Base-by-base conservation (phyloP, 2,113 vertebrate genomes). In the Festucalex cinctus region DNA sequence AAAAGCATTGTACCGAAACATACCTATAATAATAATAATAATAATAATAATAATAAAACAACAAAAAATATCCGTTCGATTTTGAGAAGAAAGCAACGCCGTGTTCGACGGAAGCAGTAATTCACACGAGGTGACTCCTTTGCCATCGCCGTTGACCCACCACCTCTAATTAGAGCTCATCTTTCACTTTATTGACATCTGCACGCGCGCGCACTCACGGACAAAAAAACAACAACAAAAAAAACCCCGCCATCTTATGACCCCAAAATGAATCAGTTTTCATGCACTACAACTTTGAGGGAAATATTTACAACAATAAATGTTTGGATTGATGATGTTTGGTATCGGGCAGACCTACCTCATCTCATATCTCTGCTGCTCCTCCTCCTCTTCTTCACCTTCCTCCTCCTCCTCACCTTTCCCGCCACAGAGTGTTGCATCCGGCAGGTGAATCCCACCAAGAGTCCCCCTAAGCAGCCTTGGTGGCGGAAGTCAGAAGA, bases 141-240 rank as follows among this genome's bases (percentile, higher is more conserved):
- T 75, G 82, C 86, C 83, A 82, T 75, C 69, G 73, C 70, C 51
- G 68, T 60, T 90, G 90, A 91, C 90, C 91, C 84, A 69, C 58
- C 81, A 85, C 84, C 85, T 90, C 85, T 90, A 90, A 91, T 91
- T 88, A 91, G 82, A 86, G 80, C 75, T 85, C 84, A 86, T 91
- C 90, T 90, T 91, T 92, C 66, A 85, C 58, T 81, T 85, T 86
- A 83, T 81, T 88, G 88, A 89, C 88, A 86, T 83, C 66, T 82
- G 69, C 54, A 84, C 69, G 68, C 87, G 81, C 79, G 85, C 73
- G 73, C 81, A 82, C 82, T 83, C 66, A 62, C 70, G 1, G 58
- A 65, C 68, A 64, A 32, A 56, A 13, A n/a, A n/a, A n/a, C n/a
- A n/a, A n/a, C n/a, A n/a, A n/a, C n/a, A n/a, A n/a, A n/a, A 36